Base-by-base conservation (phyloP, 1,140 invertebrate species). In the Phymastichus coffea region DNA sequence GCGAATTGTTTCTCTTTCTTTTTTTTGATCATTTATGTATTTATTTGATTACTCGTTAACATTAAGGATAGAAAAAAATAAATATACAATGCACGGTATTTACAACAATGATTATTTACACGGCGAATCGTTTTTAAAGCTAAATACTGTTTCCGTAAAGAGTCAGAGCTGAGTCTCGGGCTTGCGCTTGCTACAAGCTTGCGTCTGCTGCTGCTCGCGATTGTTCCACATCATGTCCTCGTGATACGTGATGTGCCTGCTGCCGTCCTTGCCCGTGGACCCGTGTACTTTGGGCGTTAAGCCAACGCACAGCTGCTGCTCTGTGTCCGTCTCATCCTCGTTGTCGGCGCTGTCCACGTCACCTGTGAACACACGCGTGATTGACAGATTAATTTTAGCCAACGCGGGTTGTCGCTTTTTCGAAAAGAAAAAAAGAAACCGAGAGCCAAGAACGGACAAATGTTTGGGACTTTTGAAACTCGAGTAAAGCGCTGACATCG, bases 261-360 rank as follows among this genome's bases (percentile, higher is more conserved):
- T 46, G 17, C 9, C 37, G 46, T n/a, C 10, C 4, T 38, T 57
- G 49, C 14, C 23, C 17, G 33, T 30, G 48, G 35, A 43, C n/a
- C 30, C 19, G n/a, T 46, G 47, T 0, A 51, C 22, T 12, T 44
- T 38, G 2, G 40, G 48, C 9, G 28, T 44, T 4, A 28, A 0
- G 10, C 41, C 19, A 8, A 54, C 43, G 20, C 53, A 41, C 12
- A 54, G 30, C 26, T 60, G 49, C 14, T 73, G 52, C 35, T 79
- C 77, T 1, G 71, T 74, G 35, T 80, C 78, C 0, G 77, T 80
- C 61, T 80, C 78, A 3, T 86, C 84, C 59, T 84, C 83, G 56
- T 86, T 84, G 65, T 86, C 85, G 4, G 82, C 85, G 62, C 85
- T 87, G 71, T 87, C 86, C 28, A 87, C 85, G 68, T 87, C 86